A percentile compares a stretch with the other conserved stretches of the same genome.
These are phyloP conservation scores for Spilogale gracilis DNA, from an alignment of 2,113 vertebrate genomes.

Conservation along the genomic window DNA sequence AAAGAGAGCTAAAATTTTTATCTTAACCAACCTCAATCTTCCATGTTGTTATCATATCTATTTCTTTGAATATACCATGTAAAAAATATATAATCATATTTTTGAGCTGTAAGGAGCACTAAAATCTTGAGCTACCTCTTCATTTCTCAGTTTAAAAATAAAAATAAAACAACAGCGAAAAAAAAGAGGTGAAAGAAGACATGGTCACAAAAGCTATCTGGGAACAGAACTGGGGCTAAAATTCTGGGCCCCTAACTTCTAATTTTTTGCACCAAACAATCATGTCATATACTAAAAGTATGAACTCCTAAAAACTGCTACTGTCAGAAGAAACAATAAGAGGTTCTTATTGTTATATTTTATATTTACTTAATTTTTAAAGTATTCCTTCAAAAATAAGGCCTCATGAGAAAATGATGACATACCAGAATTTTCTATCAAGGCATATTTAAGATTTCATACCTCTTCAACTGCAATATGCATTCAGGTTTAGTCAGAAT, in stretches of 20 bases:
- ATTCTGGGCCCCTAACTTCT: neutral
- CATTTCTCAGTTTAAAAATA: slow-evolving; percentile 8
- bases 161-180: neutral
- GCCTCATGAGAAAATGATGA: neutral
- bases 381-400: slow-evolving; percentile 26
- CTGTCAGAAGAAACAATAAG: neutral
- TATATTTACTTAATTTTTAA: slow-evolving; percentile 22
- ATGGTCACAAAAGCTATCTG: neutral
- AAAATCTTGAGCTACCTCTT: neutral
- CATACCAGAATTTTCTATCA: slow-evolving; percentile 3
- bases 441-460: slow-evolving; percentile 24
- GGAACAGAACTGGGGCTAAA: neutral
- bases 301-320: neutral
- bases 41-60: neutral
- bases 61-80: neutral
- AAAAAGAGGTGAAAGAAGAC: neutral
- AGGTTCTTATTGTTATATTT: neutral
- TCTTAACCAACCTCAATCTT: slow-evolving; percentile 17
- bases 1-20: neutral
- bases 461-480: neutral
- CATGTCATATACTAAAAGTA: neutral
- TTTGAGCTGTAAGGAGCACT: neutral
- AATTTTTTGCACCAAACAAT: neutral
- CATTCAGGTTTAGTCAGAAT: slow-evolving; percentile 21
- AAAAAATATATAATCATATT: slow-evolving; percentile 2